phyloP scores from a whole-genome alignment of 2,113 vertebrate genomes.

The Dasyprocta punctata region DNA sequence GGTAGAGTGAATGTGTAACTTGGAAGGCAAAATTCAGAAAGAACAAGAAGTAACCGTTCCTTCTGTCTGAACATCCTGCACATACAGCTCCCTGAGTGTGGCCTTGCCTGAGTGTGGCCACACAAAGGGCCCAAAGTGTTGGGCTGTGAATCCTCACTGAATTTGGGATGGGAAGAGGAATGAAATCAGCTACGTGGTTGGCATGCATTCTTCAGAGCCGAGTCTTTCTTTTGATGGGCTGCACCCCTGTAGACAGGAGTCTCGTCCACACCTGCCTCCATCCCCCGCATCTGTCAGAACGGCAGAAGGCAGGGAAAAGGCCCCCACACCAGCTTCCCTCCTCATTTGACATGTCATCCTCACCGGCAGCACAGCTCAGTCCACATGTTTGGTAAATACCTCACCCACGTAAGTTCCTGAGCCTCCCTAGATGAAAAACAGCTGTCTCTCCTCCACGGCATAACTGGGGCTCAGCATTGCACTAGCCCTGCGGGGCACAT shows the following conservation, averaged over 20 bases:
- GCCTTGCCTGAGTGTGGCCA: background rate
- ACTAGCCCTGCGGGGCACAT: accelerated
- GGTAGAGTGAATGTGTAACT: background rate
- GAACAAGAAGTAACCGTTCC: no score
- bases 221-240: background rate
- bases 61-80: background rate
- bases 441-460: background rate
- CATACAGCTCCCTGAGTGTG: accelerated
- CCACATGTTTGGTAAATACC: background rate
- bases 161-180: background rate
- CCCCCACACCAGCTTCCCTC: background rate
- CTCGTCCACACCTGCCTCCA: background rate
- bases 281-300: background rate
- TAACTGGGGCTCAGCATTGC: background rate
- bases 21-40: background rate
- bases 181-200: no score
- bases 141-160: background rate
- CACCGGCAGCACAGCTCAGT: no score
- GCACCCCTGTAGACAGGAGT: no score
- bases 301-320: background rate
- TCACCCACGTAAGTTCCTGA: no score
- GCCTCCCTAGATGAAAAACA: background rate
- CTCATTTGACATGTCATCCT: no score
- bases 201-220: background rate
- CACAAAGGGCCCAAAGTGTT: no score